Evolutionary conservation across 2,797 vertebrate species (phyloP), one percentile per base, ranked within the genome.

Genomic region (Myoxocephalus aenaeus): DNA sequence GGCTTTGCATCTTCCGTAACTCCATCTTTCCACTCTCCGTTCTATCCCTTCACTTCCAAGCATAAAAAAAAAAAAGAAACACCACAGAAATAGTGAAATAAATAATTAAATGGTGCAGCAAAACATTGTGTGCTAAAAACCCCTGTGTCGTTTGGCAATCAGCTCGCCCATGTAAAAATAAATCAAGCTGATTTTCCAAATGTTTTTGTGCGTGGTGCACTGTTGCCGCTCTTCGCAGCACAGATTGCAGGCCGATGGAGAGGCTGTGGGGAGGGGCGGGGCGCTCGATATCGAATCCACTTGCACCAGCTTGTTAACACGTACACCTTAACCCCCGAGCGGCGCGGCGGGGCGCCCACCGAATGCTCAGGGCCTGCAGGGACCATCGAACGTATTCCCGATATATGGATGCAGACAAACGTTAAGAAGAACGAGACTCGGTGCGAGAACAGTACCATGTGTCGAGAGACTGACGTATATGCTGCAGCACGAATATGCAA

Each of bases 111-210:
- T 82, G 89, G 81, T 72, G 78, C 87, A 86, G 89, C 89, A 92
- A 93, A 95, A 94, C 94, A 94, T 94, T 95, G 93, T 94, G 95
- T 95, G 94, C 93, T 93, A 92, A 94, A 54, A 95, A 95, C 94
- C 95, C 95, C 95, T 95, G 94, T 96, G 95, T 95, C 92, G 94
- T 91, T 95, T 96, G 95, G 94, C 95, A 94, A 93, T 93, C 92
- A 86, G 89, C 90, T 86, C 83, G 89, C 85, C 90, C 90, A 90
- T 93, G 93, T 95, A 96, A 95, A 96, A 96, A 96, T 96, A 96
- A 95, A 96, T 96, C 95, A 96, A 96, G 95, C 95, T 96, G 95
- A 96, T 95, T 95, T 96, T 96, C 95, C 95, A 95, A 96, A 95
- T 96, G 95, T 95, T 95, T 27, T 94, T 90, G 89, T 94, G 91